Evolutionary conservation across 2,888 invertebrate genomes (phyloP).

Genomic region (Saturnia pavonia): DNA sequence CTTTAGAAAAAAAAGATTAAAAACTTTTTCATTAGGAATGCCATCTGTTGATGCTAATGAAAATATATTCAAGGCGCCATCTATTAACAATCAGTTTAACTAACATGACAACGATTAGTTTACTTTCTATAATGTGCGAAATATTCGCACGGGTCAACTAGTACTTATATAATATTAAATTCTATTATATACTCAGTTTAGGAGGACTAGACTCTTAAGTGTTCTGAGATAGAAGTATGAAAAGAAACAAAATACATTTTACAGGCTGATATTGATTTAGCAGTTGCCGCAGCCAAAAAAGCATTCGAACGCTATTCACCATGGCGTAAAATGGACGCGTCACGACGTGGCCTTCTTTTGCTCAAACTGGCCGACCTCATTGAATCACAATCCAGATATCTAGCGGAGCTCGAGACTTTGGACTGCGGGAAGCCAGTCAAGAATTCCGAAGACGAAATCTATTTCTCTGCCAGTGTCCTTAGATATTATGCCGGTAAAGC

Average conservation of each 20-base stretch:
- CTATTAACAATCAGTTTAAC: too few relatives aligned
- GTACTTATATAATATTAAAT: background rate
- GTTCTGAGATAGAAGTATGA: background rate
- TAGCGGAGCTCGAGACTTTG: constrained; percentile 94
- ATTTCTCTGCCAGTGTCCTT: constrained; percentile 82
- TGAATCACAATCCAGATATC: constrained; percentile 86
- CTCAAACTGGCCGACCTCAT: constrained; percentile 88
- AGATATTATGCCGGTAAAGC: constrained; percentile 96
- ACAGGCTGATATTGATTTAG: constrained; percentile 90
- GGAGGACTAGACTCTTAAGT: background rate
- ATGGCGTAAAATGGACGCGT: constrained; percentile 93
- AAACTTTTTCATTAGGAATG: too few relatives aligned
- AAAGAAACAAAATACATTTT: constrained; percentile 18
- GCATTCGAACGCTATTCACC: constrained; percentile 87
- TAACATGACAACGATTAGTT: too few relatives aligned
- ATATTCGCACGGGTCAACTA: too few relatives aligned
- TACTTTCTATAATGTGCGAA: too few relatives aligned
- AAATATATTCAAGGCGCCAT: too few relatives aligned
- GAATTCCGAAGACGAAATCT: constrained; percentile 86
- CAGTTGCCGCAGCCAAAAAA: constrained; percentile 89
- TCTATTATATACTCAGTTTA: background rate
- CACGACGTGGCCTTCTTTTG: constrained; percentile 88
- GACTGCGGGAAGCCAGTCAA: constrained; percentile 97
- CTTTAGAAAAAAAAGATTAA: too few relatives aligned
- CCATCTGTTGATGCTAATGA: too few relatives aligned